phyloP scores from a whole-genome alignment of 2,888 invertebrate species.

The Diaphora mendica region DNA sequence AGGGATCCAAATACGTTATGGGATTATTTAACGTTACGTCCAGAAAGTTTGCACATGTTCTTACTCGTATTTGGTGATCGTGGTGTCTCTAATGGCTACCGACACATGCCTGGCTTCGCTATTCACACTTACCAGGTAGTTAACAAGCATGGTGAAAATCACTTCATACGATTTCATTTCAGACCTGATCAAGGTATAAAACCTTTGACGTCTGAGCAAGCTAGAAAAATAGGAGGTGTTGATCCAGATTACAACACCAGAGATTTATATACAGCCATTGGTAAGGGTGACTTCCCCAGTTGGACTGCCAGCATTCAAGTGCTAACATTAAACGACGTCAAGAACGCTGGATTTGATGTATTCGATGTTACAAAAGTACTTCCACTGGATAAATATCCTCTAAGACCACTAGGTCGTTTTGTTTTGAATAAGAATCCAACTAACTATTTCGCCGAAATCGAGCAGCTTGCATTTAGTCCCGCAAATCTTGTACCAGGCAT shows the following conservation, averaged over 20 bases:
- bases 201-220: slow-evolving; percentile 89
- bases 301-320: slow-evolving; percentile 93
- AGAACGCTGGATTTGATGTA: slow-evolving; percentile 92
- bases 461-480: slow-evolving; percentile 95
- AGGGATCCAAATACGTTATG: slow-evolving; percentile 7
- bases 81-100: slow-evolving; percentile 95
- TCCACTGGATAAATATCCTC: slow-evolving; percentile 91
- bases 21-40: slow-evolving; percentile 11
- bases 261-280: slow-evolving; percentile 95
- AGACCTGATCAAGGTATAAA: slow-evolving; percentile 95
- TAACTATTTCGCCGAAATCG: slow-evolving; percentile 96
- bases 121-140: slow-evolving; percentile 95
- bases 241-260: slow-evolving; percentile 95
- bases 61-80: slow-evolving; percentile 94
- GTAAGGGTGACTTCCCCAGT: slow-evolving; percentile 88
- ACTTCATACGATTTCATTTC: slow-evolving; percentile 95
- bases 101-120: slow-evolving; percentile 97
- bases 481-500: slow-evolving; percentile 96
- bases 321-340: slow-evolving; percentile 93
- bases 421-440: slow-evolving; percentile 94
- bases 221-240: slow-evolving; percentile 87
- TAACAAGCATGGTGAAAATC: slow-evolving; percentile 88
- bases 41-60: slow-evolving; percentile 71
- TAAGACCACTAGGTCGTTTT: slow-evolving; percentile 93
- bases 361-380: slow-evolving; percentile 96